Conservation (phyloP, 2,797 vertebrate genomes). For the Eidolon dupreanum region DNA sequence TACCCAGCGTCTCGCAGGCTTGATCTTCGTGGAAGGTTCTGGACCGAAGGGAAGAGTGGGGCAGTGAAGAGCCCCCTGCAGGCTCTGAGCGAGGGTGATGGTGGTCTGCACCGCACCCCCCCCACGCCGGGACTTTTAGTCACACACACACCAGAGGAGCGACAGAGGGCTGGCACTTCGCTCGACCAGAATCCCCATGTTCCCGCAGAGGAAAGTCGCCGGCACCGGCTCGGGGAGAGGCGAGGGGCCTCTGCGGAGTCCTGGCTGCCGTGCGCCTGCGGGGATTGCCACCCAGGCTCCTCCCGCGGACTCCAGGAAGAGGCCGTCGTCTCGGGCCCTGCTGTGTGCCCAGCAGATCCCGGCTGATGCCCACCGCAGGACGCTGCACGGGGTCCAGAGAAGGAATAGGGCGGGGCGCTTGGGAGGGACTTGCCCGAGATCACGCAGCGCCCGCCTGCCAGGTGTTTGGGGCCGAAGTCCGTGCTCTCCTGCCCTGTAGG, state of each 20-base stretch:
- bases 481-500: background rate
- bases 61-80: background rate
- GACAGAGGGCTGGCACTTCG: background rate
- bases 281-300: rapidly evolving
- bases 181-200: background rate
- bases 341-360: background rate
- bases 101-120: rapidly evolving
- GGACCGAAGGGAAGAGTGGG: background rate
- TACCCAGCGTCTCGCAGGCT: background rate
- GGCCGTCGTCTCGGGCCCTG: background rate
- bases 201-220: background rate
- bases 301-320: background rate
- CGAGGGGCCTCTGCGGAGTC: background rate
- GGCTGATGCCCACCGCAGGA: background rate
- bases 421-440: background rate
- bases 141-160: rapidly evolving
- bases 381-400: background rate
- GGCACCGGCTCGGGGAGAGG: background rate
- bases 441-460: background rate
- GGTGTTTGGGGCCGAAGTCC: background rate
- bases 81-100: rapidly evolving
- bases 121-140: background rate
- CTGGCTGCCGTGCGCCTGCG: background rate
- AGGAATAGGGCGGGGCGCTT: background rate
- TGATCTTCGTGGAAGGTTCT: background rate